Evolutionary conservation across 2,797 vertebrate species (phyloP), one percentile per base, ranked within the genome.

Genomic region (Miichthys miiuy): DNA sequence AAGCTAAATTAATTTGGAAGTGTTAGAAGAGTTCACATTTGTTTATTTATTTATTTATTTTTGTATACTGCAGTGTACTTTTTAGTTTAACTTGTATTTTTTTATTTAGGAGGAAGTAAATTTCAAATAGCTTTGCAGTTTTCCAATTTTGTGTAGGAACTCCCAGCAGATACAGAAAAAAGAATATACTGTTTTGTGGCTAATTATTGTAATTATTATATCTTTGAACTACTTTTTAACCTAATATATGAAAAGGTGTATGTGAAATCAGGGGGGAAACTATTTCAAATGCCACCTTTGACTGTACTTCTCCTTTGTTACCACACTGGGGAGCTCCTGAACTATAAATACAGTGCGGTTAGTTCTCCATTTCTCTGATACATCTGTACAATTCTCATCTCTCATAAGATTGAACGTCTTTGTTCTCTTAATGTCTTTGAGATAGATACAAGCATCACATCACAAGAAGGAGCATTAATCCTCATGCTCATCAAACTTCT

Each of bases 251-350:
- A 10, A 63, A 5, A 38, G 30, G 2, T 21, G 30, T n/a, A 5
- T 25, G 13, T 20, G 17, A 23, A 38, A 13, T 1, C 2, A 8
- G 5, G 27, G 5, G 0, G 1, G 34, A 47, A 3, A 20, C 44
- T 7, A 2, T 58, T 52, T 21, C 3, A 50, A 44, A 47, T 1
- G 6, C 18, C 27, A 65, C 8, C 6, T 70, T 46, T 18, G 5
- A 38, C 8, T 81, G 73, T 81, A 85, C 2, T 89, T 78, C 60
- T 44, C 6, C 0, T 18, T 60, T 69, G 14, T 46, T 1, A 10
- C 91, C 94, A 93, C 90, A 90, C 58, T 1, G 91, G 74, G 91
- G 93, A 75, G 91, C 89, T 93, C 87, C 80, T 79, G 88, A 83
- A 83, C 87, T 56, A 89, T 77, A 84, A 82, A 88, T 86, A 2